Conservation (phyloP, 2,113 vertebrate genomes). For the Sinocyclocheilus rhinocerous region DNA sequence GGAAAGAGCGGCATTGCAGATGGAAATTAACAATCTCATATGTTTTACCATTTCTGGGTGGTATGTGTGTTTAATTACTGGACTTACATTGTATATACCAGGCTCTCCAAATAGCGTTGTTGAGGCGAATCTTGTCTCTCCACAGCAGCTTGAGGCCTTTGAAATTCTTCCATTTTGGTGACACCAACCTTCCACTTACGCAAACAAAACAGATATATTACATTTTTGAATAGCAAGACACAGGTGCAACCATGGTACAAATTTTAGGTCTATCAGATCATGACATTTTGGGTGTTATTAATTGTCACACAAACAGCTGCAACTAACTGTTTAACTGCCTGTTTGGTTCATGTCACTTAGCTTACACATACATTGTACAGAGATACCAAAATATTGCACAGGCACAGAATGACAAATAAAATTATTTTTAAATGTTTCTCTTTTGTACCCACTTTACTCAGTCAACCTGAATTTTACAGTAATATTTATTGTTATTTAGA, state of each 20-base stretch:
- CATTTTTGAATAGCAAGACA: not conserved
- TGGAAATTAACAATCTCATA: not conserved
- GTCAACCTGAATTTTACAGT: not conserved
- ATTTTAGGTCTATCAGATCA: not conserved
- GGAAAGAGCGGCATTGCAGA: not conserved
- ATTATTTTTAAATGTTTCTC: not conserved
- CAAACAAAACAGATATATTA: not conserved
- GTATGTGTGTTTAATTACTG: not conserved
- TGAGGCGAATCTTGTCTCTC: conserved; percentile 99
- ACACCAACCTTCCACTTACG: conserved; percentile 92
- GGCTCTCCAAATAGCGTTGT: conserved; percentile 99
- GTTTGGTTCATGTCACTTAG: not conserved
- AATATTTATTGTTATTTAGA: not conserved
- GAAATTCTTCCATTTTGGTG: conserved; percentile 99
- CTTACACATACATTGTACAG: not conserved
- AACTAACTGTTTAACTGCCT: not conserved
- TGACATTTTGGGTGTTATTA: not conserved
- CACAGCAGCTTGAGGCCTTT: conserved; percentile 96
- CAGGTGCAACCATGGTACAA: not conserved
- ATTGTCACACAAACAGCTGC: not conserved
- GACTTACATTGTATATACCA: conserved; percentile 99
- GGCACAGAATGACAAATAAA: not conserved
- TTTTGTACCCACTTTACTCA: not conserved
- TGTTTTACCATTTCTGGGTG: not conserved
- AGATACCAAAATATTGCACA: not conserved